Percentiles rank a stretch among this genome's conserved stretches.
Conservation (phyloP, 2,888 invertebrate species). For the Chorisops tibialis region DNA sequence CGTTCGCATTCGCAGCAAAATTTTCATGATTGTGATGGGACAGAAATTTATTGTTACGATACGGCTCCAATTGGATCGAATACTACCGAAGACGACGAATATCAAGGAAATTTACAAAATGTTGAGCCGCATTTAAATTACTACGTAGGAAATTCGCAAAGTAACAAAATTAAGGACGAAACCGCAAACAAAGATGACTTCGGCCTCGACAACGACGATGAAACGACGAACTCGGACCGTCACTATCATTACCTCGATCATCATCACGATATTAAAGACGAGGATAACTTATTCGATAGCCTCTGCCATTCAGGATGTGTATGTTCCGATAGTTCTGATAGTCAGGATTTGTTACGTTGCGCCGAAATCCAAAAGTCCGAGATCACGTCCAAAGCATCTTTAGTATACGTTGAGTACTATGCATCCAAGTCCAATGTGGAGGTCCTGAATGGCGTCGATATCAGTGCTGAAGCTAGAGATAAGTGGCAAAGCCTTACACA, state of each 20-base stretch:
- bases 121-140: slow-evolving; percentile 23
- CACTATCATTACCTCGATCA: no score
- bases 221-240: no score
- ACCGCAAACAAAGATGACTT: background rate
- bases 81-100: background rate
- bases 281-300: slow-evolving; percentile 30
- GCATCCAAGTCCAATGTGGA: background rate
- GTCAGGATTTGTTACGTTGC: slow-evolving; percentile 18
- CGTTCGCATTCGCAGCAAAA: slow-evolving; percentile 21
- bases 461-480: slow-evolving; percentile 6
- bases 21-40: slow-evolving; percentile 17
- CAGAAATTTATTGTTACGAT: slow-evolving; percentile 9
- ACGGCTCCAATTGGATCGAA: background rate
- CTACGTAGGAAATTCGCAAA: slow-evolving; percentile 5
- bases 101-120: slow-evolving; percentile 2
- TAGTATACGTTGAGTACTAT: slow-evolving; percentile 23
- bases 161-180: background rate
- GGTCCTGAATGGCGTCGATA: background rate
- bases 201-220: background rate
- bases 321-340: slow-evolving; percentile 21
- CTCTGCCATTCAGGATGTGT: slow-evolving; percentile 27
- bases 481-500: slow-evolving; percentile 28
- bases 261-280: slow-evolving; percentile 10
- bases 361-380: slow-evolving; percentile 26
- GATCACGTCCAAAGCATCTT: slow-evolving; percentile 21